Conservation (phyloP, 2,113 vertebrate species). For the Rhinolophus ferrumequinum region DNA sequence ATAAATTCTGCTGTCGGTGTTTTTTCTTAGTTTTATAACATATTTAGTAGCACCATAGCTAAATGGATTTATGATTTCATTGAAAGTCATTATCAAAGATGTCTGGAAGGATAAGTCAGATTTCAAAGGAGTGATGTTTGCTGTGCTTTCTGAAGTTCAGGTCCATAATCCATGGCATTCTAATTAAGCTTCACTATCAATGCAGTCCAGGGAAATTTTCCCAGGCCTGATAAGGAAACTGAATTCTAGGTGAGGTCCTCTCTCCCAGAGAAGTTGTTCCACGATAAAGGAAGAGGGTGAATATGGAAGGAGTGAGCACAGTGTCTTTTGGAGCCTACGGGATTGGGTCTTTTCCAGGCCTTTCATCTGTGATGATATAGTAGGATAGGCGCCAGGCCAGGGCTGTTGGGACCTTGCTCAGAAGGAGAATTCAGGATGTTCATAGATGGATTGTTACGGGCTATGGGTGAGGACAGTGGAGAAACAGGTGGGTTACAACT, state of each 20-base stretch:
- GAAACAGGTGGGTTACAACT: background rate
- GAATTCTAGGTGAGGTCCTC: background rate
- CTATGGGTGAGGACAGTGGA: rapidly evolving
- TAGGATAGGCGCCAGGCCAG: no score
- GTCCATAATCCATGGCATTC: background rate
- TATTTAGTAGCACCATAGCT: background rate
- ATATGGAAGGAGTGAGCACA: background rate
- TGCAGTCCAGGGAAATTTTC: background rate
- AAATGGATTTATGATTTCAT: background rate
- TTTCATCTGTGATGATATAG: background rate
- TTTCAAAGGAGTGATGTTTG: background rate
- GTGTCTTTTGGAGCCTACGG: background rate
- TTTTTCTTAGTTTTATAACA: background rate
- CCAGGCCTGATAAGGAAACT: background rate
- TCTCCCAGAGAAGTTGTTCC: background rate
- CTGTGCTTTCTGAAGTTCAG: background rate
- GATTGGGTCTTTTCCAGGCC: background rate
- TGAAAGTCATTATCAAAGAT: background rate
- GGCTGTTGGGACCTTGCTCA: background rate
- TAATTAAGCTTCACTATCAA: background rate
- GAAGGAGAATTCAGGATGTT: background rate
- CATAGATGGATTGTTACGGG: no score
- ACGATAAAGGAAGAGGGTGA: background rate
- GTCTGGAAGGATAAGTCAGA: background rate
- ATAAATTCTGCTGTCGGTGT: background rate